A percentile compares a stretch with the other conserved stretches of the same genome.
These are phyloP conservation scores for Onychostoma macrolepis DNA, from an alignment of 2,113 vertebrate species.

Conservation along the genomic window DNA sequence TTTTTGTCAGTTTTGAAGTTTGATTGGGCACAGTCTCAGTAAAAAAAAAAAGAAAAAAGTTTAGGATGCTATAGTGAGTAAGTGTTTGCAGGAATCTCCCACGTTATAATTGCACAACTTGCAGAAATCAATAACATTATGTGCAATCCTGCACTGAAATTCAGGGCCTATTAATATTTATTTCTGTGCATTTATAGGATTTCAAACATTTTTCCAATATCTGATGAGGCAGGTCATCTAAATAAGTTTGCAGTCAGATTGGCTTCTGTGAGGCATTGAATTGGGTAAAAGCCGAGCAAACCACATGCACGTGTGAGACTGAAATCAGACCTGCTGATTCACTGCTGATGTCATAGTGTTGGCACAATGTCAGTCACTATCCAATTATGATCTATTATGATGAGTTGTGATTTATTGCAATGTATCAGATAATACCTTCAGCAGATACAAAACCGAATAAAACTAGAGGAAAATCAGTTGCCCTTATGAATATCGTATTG, in stretches of 20 bases:
- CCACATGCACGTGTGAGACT: neutral
- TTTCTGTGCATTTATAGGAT: neutral
- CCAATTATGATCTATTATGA: neutral
- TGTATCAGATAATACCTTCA: neutral
- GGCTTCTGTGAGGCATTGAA: neutral
- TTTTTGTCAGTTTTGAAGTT: neutral
- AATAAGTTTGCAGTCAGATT: neutral
- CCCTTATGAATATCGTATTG: neutral
- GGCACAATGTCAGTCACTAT: neutral
- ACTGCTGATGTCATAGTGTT: neutral
- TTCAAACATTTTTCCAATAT: neutral
- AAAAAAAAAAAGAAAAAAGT: no score
- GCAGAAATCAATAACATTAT: neutral
- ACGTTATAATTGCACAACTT: neutral
- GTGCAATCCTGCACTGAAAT: no score
- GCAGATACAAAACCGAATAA: neutral
- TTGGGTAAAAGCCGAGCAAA: neutral
- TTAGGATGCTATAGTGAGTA: neutral
- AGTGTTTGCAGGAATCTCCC: neutral
- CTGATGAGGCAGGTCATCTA: neutral
- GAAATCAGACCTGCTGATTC: neutral
- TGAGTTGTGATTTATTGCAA: neutral
- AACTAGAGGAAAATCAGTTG: neutral
- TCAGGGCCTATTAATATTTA: neutral
- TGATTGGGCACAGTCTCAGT: neutral